Conservation (phyloP, 2,113 vertebrate species). For the Hippocampus mohnikei region DNA sequence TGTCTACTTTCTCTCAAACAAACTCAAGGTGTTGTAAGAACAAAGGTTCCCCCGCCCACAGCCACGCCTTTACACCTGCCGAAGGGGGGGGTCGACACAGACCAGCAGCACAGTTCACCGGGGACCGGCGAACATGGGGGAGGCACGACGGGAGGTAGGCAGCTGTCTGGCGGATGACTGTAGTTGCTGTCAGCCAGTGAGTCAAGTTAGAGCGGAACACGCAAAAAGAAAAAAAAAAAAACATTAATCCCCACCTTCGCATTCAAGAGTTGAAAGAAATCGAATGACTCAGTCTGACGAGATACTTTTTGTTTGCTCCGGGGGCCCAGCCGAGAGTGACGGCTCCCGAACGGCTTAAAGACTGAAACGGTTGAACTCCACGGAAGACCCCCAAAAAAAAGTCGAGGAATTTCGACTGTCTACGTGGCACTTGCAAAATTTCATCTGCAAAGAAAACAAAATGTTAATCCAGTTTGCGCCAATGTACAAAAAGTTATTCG, state of each 20-base stretch:
- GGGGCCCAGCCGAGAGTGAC: not conserved
- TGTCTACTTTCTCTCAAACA: not conserved
- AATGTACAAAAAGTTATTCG: not conserved
- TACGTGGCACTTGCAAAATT: not conserved
- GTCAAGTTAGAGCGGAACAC: slow-evolving; percentile 30
- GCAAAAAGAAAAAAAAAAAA: not conserved
- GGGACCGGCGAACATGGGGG: slow-evolving; percentile 7
- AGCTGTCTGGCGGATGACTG: slow-evolving; percentile 20
- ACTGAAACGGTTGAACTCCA: slow-evolving; percentile 9
- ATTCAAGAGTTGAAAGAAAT: slow-evolving; percentile 23
- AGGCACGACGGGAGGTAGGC: not conserved
- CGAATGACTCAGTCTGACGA: slow-evolving; percentile 45
- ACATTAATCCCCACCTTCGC: slow-evolving; percentile 7
- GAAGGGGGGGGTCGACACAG: not conserved
- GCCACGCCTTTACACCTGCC: slow-evolving; percentile 62
- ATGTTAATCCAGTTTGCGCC: not conserved
- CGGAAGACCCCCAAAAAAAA: slow-evolving; percentile 3
- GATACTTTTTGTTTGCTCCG: slow-evolving; percentile 1
- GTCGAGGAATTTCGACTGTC: not conserved
- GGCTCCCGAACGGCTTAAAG: not conserved
- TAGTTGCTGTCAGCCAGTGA: slow-evolving; percentile 29
- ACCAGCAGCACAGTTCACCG: slow-evolving; percentile 6
- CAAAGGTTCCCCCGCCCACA: slow-evolving; percentile 28
- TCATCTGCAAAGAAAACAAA: not conserved
- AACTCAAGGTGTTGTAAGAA: slow-evolving; percentile 35